Base-by-base conservation (phyloP, 2,888 invertebrate genomes). In the Piscicola geometra region DNA sequence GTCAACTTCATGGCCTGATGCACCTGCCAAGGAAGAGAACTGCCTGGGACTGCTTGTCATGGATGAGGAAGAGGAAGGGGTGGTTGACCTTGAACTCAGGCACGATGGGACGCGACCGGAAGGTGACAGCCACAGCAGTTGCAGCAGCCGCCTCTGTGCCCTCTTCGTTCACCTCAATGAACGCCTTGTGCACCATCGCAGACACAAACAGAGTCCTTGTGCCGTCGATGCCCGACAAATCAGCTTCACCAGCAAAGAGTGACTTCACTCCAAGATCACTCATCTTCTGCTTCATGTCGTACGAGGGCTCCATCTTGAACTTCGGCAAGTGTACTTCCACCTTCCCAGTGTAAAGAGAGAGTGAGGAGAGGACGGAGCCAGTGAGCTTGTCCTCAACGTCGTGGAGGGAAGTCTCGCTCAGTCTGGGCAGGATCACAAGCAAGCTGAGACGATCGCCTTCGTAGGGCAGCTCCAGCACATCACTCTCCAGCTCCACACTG, bases 401-500 rank as follows among this genome's bases (percentile, higher is more conserved):
- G 18, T n/a, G 30, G 30, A 77, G 60, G 9, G 33, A 67, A 30
- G 56, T 68, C 30, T 74, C 56, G 30, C 12, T 66, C n/a, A n/a
- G n/a, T n/a, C n/a, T n/a, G 30, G 80, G 80, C 60, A 81, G 76
- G 1, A 80, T 25, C 15, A 80, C 25, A 28, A 80, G 52, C 80
- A 81, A 78, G 68, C 79, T 79, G 32, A 79, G 30, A 15, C 69
- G 56, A 28, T 69, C 68, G n/a, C 76, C 76, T 18, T 69, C 85
- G 82, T 93, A 94, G 0, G 90, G 89, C 83, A 93, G 81, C 83
- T 90, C 89, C 73, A 93, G 82, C 9, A 91, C 33, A 30, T 72
- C 52, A 25, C 69, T 71, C 0, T 25, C 30, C 33, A 75, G 50
- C 32, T 66, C 28, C 9, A 1, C 33, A 32, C 28, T 35, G n/a